Conservation (phyloP, 2,113 vertebrate species). For the Muntiacus reevesi region DNA sequence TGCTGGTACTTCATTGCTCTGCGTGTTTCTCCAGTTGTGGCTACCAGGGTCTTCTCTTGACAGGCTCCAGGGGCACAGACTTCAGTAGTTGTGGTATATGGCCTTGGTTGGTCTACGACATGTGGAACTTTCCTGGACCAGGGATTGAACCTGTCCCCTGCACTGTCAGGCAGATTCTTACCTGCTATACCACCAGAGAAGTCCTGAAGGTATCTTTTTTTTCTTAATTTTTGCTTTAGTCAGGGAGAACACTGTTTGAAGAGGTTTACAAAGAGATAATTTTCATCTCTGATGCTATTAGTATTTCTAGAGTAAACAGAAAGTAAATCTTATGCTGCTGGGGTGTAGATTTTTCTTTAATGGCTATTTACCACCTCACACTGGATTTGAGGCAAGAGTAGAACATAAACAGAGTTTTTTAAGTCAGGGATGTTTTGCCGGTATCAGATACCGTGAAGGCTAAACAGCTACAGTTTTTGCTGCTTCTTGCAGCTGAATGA, state of each 20-base stretch:
- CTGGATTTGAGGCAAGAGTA: background rate
- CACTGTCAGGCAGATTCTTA: background rate
- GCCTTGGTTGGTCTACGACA: background rate
- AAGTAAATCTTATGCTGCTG: background rate
- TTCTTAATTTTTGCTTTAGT: background rate
- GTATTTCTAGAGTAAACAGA: background rate
- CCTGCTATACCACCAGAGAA: background rate
- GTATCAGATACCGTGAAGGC: background rate
- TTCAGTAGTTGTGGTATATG: background rate
- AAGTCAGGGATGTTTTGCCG: background rate
- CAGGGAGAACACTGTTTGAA: background rate
- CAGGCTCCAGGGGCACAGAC: background rate
- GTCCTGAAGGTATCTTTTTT: background rate
- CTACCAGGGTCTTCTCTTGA: background rate
- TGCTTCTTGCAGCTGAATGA: background rate
- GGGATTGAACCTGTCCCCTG: background rate
- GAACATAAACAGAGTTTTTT: background rate
- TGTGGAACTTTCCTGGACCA: background rate
- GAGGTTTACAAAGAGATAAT: background rate
- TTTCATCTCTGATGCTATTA: background rate
- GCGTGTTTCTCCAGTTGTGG: background rate
- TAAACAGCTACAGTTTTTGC: background rate
- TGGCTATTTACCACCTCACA: background rate
- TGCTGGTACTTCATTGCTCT: background rate
- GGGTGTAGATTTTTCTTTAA: background rate